phyloP scores from a whole-genome alignment of 2,888 invertebrate species.

The Bedellia somnulentella region DNA sequence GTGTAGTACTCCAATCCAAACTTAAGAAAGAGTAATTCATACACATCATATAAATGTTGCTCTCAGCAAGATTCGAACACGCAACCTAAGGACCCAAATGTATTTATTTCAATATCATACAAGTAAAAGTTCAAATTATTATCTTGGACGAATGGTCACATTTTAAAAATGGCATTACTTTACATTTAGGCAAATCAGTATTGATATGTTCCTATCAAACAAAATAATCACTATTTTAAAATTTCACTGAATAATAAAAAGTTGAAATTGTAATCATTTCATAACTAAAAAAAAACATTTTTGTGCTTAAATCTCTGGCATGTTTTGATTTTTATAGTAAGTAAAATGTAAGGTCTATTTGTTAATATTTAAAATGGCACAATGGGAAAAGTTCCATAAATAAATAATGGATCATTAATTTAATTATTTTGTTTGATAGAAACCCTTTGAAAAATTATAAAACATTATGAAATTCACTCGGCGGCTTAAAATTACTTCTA shows the following conservation, averaged over 20 bases:
- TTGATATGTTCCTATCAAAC: neutral
- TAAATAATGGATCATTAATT: neutral
- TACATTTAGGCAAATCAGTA: no score
- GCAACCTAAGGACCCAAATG: no score
- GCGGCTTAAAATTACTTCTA: slow-evolving; percentile 39
- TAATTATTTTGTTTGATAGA: neutral
- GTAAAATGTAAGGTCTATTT: neutral
- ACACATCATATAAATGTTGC: no score
- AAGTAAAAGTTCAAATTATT: no score
- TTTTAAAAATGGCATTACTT: no score
- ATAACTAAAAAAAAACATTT: neutral
- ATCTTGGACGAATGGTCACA: no score
- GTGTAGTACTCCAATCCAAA: no score
- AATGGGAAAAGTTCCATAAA: neutral
- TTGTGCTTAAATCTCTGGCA: no score
- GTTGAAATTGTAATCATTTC: neutral
- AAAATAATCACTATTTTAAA: neutral
- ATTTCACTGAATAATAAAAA: neutral
- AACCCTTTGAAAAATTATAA: neutral
- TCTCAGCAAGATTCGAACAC: no score
- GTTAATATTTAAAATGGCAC: neutral
- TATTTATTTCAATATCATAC: no score
- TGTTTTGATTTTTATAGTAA: neutral
- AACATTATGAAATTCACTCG: neutral
- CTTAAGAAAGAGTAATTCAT: no score